phyloP scores from a whole-genome alignment of 2,888 invertebrate genomes.

The Synergus laeviventris region DNA sequence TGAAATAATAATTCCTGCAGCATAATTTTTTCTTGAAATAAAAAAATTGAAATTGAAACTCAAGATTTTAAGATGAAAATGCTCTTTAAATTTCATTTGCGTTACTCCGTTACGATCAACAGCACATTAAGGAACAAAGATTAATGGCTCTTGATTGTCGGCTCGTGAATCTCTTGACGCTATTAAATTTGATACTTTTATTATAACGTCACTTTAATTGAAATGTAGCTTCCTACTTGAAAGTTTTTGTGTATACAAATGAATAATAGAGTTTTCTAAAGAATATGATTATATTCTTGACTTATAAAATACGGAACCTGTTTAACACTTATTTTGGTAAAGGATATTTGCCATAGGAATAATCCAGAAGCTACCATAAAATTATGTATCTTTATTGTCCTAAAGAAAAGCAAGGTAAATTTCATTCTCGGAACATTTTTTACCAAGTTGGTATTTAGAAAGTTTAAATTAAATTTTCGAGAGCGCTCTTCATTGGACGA shows the following conservation, averaged over 20 bases:
- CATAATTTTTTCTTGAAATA: neutral
- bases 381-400: constrained; percentile 69
- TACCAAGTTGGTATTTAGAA: constrained; percentile 18
- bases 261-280: neutral
- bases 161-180: neutral
- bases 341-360: neutral
- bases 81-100: neutral
- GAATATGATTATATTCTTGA: neutral
- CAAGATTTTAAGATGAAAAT: neutral
- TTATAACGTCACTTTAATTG: neutral
- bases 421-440: constrained; percentile 54
- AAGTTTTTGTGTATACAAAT: neutral
- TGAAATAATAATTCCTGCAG: neutral
- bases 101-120: neutral
- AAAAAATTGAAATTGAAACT: neutral
- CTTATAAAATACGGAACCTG: neutral
- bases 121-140: neutral
- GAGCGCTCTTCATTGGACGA: constrained; percentile 42
- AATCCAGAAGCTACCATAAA: constrained; percentile 52
- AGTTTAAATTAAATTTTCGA: constrained; percentile 26
- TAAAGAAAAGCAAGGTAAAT: constrained; percentile 64
- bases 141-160: neutral
- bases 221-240: constrained; percentile 7
- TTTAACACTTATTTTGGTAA: neutral
- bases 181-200: neutral